Conservation (phyloP, 2,113 vertebrate species). For the Caloenas nicobarica region DNA sequence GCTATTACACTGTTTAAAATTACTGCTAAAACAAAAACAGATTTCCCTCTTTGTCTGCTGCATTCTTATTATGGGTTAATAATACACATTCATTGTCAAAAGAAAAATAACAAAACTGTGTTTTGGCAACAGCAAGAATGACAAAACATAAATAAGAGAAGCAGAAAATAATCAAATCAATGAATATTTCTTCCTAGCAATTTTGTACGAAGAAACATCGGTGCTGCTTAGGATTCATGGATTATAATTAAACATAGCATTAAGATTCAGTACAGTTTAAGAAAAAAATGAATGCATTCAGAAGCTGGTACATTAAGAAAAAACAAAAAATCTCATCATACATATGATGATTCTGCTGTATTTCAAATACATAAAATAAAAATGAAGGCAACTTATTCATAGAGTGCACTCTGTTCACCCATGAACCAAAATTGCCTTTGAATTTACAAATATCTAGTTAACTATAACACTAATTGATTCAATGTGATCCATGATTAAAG, state of each 20-base stretch:
- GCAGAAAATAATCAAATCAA: neutral
- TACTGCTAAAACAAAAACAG: neutral
- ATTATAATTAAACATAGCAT: neutral
- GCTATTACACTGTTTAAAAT: neutral
- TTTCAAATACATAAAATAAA: neutral
- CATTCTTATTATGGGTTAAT: neutral
- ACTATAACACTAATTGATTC: neutral
- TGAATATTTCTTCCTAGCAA: neutral
- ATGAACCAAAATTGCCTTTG: neutral
- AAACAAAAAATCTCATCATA: neutral
- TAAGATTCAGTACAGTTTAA: neutral
- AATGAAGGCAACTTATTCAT: neutral
- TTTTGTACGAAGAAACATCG: neutral
- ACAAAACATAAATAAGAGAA: constrained; percentile 17
- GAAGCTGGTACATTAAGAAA: neutral
- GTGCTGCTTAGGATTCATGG: neutral
- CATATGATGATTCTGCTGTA: neutral
- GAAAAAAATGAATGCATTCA: neutral
- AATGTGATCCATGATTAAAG: neutral
- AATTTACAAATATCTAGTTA: constrained; percentile 23
- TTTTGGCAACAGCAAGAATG: neutral
- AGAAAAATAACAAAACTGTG: neutral
- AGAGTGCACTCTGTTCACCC: neutral
- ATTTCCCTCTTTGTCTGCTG: neutral
- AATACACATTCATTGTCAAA: neutral